A percentile compares a stretch with the other conserved stretches of the same genome.
Evolutionary conservation across 2,888 invertebrate species (phyloP).

Genomic region (Scrobipalpa atriplicella): DNA sequence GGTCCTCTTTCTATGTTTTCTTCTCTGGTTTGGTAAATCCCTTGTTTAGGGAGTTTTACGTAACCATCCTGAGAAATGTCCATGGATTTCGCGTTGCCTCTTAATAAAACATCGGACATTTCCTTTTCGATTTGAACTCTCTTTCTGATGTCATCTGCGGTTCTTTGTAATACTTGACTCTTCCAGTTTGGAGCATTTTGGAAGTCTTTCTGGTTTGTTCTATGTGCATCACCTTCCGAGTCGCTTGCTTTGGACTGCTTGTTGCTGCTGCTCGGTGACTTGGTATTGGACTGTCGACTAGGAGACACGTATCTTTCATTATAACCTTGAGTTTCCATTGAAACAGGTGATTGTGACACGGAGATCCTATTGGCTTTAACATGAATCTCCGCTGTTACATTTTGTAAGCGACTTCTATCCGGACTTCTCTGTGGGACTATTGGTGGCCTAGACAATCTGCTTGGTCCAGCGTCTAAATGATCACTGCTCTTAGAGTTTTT

Average conservation of each 20-base stretch:
- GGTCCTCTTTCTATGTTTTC: constrained; percentile 62
- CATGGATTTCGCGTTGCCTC: constrained; percentile 60
- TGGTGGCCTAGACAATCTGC: constrained; percentile 59
- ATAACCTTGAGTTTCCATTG: constrained; percentile 60
- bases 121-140: constrained; percentile 69
- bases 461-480: constrained; percentile 68
- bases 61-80: constrained; percentile 80
- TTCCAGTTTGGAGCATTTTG: constrained; percentile 65
- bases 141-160: constrained; percentile 73
- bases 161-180: constrained; percentile 75
- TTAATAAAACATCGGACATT: constrained; percentile 61
- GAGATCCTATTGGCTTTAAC: constrained; percentile 69
- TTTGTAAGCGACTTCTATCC: constrained; percentile 55
- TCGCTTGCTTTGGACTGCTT: constrained; percentile 55
- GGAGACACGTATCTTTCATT: constrained; percentile 61
- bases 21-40: constrained; percentile 46
- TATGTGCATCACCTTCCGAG: constrained; percentile 51
- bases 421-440: constrained; percentile 47
- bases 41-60: constrained; percentile 71
- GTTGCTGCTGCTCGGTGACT: constrained; percentile 59
- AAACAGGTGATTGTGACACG: constrained; percentile 69
- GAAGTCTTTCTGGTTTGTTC: constrained; percentile 38
- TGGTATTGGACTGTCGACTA: constrained; percentile 63
- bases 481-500: constrained; percentile 74
- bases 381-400: constrained; percentile 76